These are phyloP conservation scores for Cryptosula pallasiana DNA, from an alignment of 2,888 invertebrate genomes.

Conservation along the genomic window DNA sequence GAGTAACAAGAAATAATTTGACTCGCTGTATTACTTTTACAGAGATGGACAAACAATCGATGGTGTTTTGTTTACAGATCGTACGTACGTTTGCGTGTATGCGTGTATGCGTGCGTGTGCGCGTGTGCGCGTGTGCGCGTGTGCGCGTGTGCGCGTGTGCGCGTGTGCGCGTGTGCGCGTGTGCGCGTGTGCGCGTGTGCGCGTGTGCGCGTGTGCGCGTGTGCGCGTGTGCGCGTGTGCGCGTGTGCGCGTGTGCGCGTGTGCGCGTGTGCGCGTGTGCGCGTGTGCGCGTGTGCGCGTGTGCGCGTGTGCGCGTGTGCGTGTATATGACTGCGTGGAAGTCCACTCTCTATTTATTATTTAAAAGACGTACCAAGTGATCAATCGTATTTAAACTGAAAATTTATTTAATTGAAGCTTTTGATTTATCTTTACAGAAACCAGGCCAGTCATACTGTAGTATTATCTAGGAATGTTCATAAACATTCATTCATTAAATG, in stretches of 20 bases:
- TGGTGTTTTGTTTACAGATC: too few relatives aligned
- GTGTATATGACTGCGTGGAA: neutral
- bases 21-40: too few relatives aligned
- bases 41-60: too few relatives aligned
- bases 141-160: neutral
- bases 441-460: too few relatives aligned
- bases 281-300: slow-evolving; percentile 2
- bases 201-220: neutral
- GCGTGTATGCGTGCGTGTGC: neutral
- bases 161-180: neutral
- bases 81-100: neutral
- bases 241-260: slow-evolving; percentile 2
- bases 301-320: neutral
- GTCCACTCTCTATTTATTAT: neutral
- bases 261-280: slow-evolving; percentile 2
- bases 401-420: too few relatives aligned
- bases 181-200: neutral
- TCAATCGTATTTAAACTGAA: too few relatives aligned
- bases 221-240: neutral
- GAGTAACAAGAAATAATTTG: too few relatives aligned
- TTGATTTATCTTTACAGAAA: too few relatives aligned
- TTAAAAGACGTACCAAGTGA: too few relatives aligned
- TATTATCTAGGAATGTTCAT: too few relatives aligned
- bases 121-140: neutral
- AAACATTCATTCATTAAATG: too few relatives aligned